Conservation (phyloP, 2,113 vertebrate genomes). For the Archilochus colubris region DNA sequence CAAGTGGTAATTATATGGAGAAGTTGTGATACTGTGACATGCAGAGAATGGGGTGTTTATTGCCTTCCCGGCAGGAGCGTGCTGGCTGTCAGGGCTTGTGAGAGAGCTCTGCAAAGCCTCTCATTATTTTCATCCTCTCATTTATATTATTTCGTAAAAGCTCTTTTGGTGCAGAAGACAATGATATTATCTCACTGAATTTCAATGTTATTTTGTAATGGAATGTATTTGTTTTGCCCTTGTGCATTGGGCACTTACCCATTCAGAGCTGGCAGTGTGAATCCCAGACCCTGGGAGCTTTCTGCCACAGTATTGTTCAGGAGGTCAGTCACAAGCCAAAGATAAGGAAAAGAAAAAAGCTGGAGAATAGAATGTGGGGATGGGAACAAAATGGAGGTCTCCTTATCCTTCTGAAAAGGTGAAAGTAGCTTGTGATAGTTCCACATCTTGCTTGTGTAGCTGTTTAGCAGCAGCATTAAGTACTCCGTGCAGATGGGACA, state of each 20-base stretch:
- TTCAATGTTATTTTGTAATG: background rate
- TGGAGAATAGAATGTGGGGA: background rate
- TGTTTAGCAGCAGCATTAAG: background rate
- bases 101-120: background rate
- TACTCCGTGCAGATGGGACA: background rate
- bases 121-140: conserved; percentile 1
- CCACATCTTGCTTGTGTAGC: background rate
- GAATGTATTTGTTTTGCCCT: background rate
- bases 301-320: background rate
- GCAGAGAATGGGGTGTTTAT: conserved; percentile 11
- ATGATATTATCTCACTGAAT: conserved; percentile 9
- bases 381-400: background rate
- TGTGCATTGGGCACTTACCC: background rate
- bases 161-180: background rate
- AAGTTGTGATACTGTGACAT: conserved; percentile 16
- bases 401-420: background rate
- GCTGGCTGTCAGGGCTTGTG: background rate
- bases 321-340: background rate
- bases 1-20: background rate
- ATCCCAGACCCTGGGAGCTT: background rate
- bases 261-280: background rate
- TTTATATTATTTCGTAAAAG: background rate
- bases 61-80: background rate
- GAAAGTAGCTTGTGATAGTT: background rate
- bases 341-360: background rate